Evolutionary conservation across 2,797 vertebrate species (phyloP), one percentile per base, ranked within the genome.

Genomic region (Bucorvus abyssinicus): DNA sequence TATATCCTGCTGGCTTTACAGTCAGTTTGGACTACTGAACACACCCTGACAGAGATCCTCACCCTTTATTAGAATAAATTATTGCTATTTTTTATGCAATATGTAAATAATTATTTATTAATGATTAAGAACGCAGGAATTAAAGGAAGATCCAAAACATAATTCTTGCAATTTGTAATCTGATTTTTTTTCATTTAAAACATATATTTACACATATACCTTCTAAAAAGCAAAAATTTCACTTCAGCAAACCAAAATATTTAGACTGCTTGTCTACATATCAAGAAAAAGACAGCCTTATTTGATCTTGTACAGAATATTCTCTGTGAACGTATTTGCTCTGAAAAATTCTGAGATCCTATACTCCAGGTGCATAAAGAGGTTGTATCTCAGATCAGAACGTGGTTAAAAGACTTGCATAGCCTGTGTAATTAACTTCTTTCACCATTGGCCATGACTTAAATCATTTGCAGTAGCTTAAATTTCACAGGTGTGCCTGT

Each of bases 401-500:
- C 22, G 34, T 34, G 44, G 49, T 93, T 91, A 84, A 93, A 91
- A 85, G 77, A 67, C 67, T 63, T 56, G 32, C 36, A 49, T 6
- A 49, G 56, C 73, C 63, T 90, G 59, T 82, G 91, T 79, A 79
- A 88, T 94, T 88, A 56, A 79, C 68, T 88, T 68, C 24, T 93
- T 84, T 94, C 70, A 84, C 63, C 49, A 60, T 18, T 70, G 77
- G 36, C 67, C 15, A 21, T 23, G 42, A 57, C 67, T 94, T 93
- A 85, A 94, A 79, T 90, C 49, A 70, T 89, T 84, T 89, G 14
- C 47, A 77, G 68, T 30, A 73, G 10, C 29, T 84, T 74, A 36
- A 78, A 82, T 93, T 93, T 94, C 85, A 82, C 89, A 94, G 88
- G 88, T 95, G 77, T 76, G n/a, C 12, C 73, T 30, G 18, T 57